Evolutionary conservation across 2,888 invertebrate species (phyloP).

Genomic region (Athalia rosae): DNA sequence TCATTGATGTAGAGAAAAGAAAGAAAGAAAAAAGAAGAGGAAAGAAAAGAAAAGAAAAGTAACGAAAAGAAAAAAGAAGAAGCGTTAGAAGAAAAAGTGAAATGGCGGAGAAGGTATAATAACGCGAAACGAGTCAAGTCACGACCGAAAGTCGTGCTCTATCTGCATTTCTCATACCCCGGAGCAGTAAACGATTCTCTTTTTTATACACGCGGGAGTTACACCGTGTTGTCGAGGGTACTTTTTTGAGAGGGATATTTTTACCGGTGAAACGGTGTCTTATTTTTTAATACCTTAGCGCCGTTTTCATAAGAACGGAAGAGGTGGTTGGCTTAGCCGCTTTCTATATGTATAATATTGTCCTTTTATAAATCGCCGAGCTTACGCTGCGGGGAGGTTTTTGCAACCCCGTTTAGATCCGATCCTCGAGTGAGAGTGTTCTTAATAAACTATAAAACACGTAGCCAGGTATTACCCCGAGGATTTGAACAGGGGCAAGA

Average conservation of each 20-base stretch:
- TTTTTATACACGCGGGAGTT: not conserved
- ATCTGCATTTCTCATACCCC: constrained; percentile 32
- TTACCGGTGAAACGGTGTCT: constrained; percentile 12
- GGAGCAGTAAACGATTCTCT: constrained; percentile 25
- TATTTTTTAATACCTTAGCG: constrained; percentile 14
- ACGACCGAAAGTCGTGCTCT: constrained; percentile 21
- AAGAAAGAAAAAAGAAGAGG: not conserved
- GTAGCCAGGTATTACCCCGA: not conserved
- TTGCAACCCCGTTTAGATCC: not conserved
- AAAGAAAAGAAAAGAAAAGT: not conserved
- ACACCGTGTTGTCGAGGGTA: constrained; percentile 26
- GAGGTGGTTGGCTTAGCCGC: constrained; percentile 14
- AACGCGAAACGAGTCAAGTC: constrained; percentile 33
- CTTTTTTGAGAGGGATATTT: constrained; percentile 6
- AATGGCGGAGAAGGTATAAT: constrained; percentile 14
- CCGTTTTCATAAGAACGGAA: not conserved
- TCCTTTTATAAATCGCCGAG: constrained; percentile 14
- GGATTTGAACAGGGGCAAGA: too few species aligned
- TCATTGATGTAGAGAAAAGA: not conserved
- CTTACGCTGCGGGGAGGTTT: constrained; percentile 9
- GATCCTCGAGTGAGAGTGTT: constrained; percentile 19
- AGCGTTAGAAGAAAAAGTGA: not conserved
- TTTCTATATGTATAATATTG: constrained; percentile 14
- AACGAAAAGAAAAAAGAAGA: not conserved
- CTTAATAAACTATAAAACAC: constrained; percentile 16